These are phyloP conservation scores for Volucella bombylans DNA, from an alignment of 2,888 invertebrate species.

Conservation along the genomic window DNA sequence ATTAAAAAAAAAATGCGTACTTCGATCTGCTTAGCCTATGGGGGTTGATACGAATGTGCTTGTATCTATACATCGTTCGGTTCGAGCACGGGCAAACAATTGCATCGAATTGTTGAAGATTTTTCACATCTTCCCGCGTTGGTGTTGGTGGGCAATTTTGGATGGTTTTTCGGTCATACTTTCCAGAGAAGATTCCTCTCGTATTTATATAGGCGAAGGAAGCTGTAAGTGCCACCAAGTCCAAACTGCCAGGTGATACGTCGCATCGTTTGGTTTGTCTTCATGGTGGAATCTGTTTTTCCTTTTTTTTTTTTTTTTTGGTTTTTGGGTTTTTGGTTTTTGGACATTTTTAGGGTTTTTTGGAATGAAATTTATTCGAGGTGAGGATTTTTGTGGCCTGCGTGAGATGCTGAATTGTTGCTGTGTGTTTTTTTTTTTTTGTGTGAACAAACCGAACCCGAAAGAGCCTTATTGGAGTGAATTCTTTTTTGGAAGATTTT, in stretches of 20 bases:
- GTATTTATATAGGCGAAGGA: conserved; percentile 66
- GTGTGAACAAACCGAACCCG: conserved; percentile 19
- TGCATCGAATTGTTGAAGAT: conserved; percentile 45
- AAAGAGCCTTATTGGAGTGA: conserved; percentile 65
- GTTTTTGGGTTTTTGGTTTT: conserved; percentile 2
- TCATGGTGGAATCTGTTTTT: conserved; percentile 22
- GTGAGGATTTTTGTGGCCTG: conserved; percentile 73
- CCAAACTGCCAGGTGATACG: conserved; percentile 67
- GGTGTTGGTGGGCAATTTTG: conserved; percentile 53
- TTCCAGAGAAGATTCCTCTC: conserved; percentile 45
- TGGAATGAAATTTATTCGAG: conserved; percentile 70
- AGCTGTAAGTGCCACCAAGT: background rate
- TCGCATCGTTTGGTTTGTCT: conserved; percentile 10
- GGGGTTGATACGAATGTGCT: background rate
- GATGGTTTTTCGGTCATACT: conserved; percentile 46
- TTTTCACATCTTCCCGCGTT: conserved; percentile 6
- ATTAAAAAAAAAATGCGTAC: conserved; percentile 4
- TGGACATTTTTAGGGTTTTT: conserved; percentile 1
- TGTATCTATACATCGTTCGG: background rate
- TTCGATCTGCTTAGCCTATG: conserved; percentile 23
- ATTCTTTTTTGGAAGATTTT: conserved; percentile 47
- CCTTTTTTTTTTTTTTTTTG: conserved; percentile 18
- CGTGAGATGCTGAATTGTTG: conserved; percentile 2
- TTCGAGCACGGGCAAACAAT: conserved; percentile 48
- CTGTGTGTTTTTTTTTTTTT: background rate